Evolutionary conservation across 2,113 vertebrate species (phyloP), one percentile per base, ranked within the genome.

Genomic region (Axis porcinus): DNA sequence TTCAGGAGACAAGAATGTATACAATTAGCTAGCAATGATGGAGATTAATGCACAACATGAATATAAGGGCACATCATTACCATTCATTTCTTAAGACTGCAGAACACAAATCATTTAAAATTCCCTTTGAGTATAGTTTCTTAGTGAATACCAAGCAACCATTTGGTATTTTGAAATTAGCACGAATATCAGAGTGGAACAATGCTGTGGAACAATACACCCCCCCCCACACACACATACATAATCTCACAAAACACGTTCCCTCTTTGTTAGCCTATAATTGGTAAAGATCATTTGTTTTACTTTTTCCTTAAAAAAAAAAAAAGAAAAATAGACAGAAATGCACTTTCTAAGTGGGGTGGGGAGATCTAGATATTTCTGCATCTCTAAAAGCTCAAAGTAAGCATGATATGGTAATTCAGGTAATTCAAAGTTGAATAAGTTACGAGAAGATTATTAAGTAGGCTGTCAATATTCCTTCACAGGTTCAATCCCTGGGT

Each of bases 161-260:
- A 82, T 88, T 92, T 96, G 67, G 52, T 96, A 83, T 97, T 97
- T 96, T 97, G 76, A 96, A 95, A 96, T 95, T 62, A 96, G 52
- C 90, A 43, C 95, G 74, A 94, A 97, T 97, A 95, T 96, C 85
- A 86, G 79, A 97, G 92, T 54, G 50, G 62, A 97, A 94, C 70
- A 43, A 52, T 79, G 94, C 36, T 81, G 33, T 67, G 17, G 17
- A 67, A 67, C 64, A 70, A 70, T 70, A 36, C n/a, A 23, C 21
- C 79, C 94, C 81, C 94, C 94, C 4, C 16, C 54, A 94, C 40
- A 97, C 84, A 98, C 23, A 79, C n/a, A 74, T 14, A 74, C 19
- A 86, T 23, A 33, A 1, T 11, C 21, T 74, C 9, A 62, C 27
- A 89, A 78, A 91, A 57, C 58, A 19, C 19, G 2, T 3, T 23